These are phyloP conservation scores for Brachypodius melanocephalos DNA, from an alignment of 2,113 vertebrate genomes.

Conservation along the genomic window DNA sequence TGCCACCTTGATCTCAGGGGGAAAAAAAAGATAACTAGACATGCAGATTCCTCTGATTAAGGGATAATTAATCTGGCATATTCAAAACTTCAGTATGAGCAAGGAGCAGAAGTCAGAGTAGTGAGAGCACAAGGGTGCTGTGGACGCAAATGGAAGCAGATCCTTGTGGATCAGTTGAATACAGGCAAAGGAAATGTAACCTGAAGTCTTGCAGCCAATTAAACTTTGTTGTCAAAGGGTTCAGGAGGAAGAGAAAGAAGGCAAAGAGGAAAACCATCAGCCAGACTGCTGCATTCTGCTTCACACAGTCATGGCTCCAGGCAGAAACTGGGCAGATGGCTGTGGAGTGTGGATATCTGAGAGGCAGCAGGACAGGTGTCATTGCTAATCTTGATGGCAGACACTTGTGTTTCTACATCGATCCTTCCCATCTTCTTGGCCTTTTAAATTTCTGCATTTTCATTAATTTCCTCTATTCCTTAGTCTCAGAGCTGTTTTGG, in stretches of 20 bases:
- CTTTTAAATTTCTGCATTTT: background rate
- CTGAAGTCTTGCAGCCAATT: background rate
- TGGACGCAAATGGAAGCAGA: background rate
- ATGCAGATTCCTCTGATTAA: background rate
- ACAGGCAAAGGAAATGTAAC: background rate
- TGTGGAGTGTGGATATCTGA: background rate
- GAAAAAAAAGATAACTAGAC: background rate
- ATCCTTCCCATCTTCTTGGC: background rate
- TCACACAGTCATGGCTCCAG: background rate
- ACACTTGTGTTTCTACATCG: background rate
- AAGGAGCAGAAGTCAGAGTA: background rate
- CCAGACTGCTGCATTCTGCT: background rate
- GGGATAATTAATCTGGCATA: background rate
- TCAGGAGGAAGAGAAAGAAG: background rate
- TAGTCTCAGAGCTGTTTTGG: background rate
- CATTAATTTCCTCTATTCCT: background rate
- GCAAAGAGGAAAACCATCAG: background rate
- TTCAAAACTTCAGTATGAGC: background rate
- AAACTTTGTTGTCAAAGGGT: background rate
- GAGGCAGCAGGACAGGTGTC: background rate
- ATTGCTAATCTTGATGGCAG: background rate
- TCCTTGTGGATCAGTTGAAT: background rate
- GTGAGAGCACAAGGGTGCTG: background rate
- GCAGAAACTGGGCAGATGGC: background rate
- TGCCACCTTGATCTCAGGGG: background rate